phyloP scores from a whole-genome alignment of 2,888 invertebrate species.

The Dermolepida albohirtum region DNA sequence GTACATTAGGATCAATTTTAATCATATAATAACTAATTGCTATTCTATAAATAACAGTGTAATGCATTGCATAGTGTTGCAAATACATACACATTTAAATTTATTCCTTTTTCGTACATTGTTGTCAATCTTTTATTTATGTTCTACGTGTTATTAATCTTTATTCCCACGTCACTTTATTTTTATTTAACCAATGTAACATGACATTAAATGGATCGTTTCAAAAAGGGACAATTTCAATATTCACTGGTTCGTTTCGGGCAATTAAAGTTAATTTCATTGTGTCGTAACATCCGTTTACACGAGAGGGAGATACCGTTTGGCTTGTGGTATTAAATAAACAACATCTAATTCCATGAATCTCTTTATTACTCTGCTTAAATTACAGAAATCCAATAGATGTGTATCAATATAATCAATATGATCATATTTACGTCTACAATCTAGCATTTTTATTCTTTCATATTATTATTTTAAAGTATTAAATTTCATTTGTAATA shows the following conservation, averaged over 20 bases:
- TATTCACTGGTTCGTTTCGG: constrained; percentile 1
- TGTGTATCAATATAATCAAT: constrained; percentile 32
- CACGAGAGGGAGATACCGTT: not conserved
- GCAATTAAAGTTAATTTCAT: constrained; percentile 28
- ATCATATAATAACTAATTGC: too few species aligned
- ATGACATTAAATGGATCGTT: constrained; percentile 1
- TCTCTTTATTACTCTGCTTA: constrained; percentile 31
- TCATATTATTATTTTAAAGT: constrained; percentile 10
- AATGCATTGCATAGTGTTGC: too few species aligned
- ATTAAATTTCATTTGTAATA: constrained; percentile 24
- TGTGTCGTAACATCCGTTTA: constrained; percentile 14
- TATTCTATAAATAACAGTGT: too few species aligned
- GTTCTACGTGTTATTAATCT: too few species aligned
- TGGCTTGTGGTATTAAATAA: constrained; percentile 15
- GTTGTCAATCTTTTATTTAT: too few species aligned
- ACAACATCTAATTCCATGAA: constrained; percentile 30
- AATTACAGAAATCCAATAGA: constrained; percentile 34
- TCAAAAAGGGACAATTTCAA: constrained; percentile 14
- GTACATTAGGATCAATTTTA: too few species aligned
- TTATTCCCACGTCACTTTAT: not conserved
- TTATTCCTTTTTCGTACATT: too few species aligned
- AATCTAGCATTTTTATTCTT: constrained; percentile 11
- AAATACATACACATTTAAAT: too few species aligned
- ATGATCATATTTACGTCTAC: constrained; percentile 31
- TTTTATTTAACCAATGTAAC: not conserved